These are phyloP conservation scores for Tarsius wallacei DNA, from an alignment of 2,797 vertebrate species.

Conservation along the genomic window DNA sequence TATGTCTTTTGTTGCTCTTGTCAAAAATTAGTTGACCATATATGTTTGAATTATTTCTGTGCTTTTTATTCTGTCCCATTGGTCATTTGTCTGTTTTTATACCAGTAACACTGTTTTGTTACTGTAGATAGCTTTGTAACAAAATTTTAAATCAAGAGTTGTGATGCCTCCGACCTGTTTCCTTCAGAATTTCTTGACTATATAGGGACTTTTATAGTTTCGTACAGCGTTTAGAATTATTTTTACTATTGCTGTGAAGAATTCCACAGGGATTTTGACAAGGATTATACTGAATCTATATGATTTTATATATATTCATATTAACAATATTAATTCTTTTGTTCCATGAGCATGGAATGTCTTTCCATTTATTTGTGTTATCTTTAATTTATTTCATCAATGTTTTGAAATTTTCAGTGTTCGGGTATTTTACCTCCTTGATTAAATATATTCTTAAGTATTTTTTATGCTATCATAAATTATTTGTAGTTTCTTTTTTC, in stretches of 20 bases:
- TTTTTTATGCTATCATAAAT: neutral
- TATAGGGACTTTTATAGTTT: neutral
- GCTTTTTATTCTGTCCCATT: neutral
- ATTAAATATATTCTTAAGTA: neutral
- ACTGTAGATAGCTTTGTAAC: neutral
- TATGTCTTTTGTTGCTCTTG: neutral
- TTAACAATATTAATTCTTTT: neutral
- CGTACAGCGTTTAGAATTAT: neutral
- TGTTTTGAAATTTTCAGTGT: neutral
- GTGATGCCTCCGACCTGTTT: neutral
- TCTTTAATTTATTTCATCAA: neutral
- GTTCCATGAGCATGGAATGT: neutral
- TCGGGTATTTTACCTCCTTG: neutral
- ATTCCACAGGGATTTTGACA: neutral
- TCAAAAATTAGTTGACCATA: neutral
- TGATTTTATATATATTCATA: neutral
- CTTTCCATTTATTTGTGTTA: neutral
- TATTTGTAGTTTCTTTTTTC: neutral
- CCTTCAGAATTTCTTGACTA: neutral
- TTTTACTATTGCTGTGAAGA: neutral
- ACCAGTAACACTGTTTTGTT: neutral
- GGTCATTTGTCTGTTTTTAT: neutral
- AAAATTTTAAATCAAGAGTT: neutral
- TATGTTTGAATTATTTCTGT: neutral
- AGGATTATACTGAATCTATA: neutral